A percentile compares a stretch with the other conserved stretches of the same genome.
Evolutionary conservation across 2,113 vertebrate genomes (phyloP).

Genomic region (Trinectes maculatus): DNA sequence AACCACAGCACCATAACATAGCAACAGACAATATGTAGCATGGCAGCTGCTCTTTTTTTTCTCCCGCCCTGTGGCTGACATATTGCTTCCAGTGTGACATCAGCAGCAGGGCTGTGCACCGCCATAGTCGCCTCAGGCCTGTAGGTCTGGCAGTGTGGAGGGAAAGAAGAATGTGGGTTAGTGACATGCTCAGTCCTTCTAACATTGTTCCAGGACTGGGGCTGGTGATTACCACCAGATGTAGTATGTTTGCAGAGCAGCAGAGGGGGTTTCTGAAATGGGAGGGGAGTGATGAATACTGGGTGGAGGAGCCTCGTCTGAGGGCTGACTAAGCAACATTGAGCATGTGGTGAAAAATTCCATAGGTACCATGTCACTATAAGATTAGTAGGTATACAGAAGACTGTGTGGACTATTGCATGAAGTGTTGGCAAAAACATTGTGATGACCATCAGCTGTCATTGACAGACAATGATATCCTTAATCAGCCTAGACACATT

Average conservation of each 20-base stretch:
- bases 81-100: slow-evolving; percentile 44
- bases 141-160: slow-evolving; percentile 26
- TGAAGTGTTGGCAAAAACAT: background rate
- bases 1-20: slow-evolving; percentile 14
- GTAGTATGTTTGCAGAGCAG: slow-evolving; percentile 52
- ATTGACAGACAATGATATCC: too few relatives aligned
- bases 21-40: slow-evolving; percentile 5
- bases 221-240: slow-evolving; percentile 73
- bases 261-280: slow-evolving; percentile 26
- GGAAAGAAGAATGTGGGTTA: slow-evolving; percentile 35
- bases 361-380: slow-evolving; percentile 51
- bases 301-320: slow-evolving; percentile 29
- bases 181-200: slow-evolving; percentile 17
- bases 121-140: slow-evolving; percentile 9
- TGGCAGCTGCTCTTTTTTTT: slow-evolving; percentile 17
- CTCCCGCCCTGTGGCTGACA: slow-evolving; percentile 22
- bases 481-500: too few relatives aligned
- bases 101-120: slow-evolving; percentile 9
- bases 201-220: slow-evolving; percentile 13
- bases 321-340: slow-evolving; percentile 49
- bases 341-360: slow-evolving; percentile 47
- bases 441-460: background rate
- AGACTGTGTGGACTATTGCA: too few relatives aligned
- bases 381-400: too few relatives aligned
- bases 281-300: slow-evolving; percentile 17